Percentiles rank a stretch among this genome's conserved stretches.
Conservation (phyloP, 2,888 invertebrate species). For the Caenorhabditis sp. region DNA sequence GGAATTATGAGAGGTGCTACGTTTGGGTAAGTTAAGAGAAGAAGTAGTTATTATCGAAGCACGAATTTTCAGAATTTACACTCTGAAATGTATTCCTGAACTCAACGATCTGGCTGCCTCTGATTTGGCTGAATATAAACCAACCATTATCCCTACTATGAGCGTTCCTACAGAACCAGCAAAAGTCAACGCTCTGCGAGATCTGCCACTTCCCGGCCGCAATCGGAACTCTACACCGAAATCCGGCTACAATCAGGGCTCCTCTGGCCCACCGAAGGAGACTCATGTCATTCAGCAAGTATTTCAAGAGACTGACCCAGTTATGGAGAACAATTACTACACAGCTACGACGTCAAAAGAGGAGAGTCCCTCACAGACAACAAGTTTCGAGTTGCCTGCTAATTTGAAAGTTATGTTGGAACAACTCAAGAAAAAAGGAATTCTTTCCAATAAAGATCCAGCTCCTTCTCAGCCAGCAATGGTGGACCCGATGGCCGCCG, state of each 20-base stretch:
- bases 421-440: constrained; percentile 35
- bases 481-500: neutral
- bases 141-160: constrained; percentile 15
- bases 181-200: constrained; percentile 13
- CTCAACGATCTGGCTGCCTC: constrained; percentile 22
- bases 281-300: constrained; percentile 20
- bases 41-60: neutral
- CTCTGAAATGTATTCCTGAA: constrained; percentile 5
- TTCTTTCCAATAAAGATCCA: constrained; percentile 3
- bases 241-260: neutral
- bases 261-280: too few species aligned
- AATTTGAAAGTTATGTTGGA: constrained; percentile 30
- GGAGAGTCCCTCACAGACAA: neutral
- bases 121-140: neutral
- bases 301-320: constrained; percentile 11
- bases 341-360: neutral
- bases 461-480: neutral
- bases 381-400: constrained; percentile 8
- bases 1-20: constrained; percentile 42
- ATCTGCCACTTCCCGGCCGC: constrained; percentile 40
- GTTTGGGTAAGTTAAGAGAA: constrained; percentile 45
- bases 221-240: neutral
- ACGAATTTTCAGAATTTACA: constrained; percentile 18
- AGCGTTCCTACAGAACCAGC: neutral
- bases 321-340: constrained; percentile 21